Base-by-base conservation (phyloP, 2,888 invertebrate genomes). In the Leptinotarsa tumamoca region DNA sequence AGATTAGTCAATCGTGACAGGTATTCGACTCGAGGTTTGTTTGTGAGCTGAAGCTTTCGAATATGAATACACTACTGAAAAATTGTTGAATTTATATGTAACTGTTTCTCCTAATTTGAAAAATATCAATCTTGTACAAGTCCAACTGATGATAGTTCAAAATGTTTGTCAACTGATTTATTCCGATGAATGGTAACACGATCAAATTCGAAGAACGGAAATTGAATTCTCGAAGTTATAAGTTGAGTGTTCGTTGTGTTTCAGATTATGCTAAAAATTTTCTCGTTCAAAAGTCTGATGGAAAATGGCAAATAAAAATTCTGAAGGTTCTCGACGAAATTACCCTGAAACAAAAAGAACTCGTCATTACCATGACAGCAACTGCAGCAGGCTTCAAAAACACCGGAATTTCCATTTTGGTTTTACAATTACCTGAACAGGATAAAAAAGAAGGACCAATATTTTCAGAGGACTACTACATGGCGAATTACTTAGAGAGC, bases 381-480 rank as follows among this genome's bases (percentile, higher is more conserved):
- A 17, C 17, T 17, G 52, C 17, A 52, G n/a, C 7, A 15, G n/a
- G 52, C n/a, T 52, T 52, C 52, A 52, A 52, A 17, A 52, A 52
- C 15, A 52, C 17, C 7, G 52, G 52, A 17, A n/a, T 52, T 4
- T 52, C 52, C 14, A n/a, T 52, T 52, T 52, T 52, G 52, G 7
- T 52, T 52, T 4, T 52, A 52, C 15, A 52, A 17, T 14, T 52
- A n/a, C 52, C 52, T 15, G 52, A n/a, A 52, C 4, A 52, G 4
- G 52, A n/a, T 4, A 52, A 52, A 52, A 4, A 15, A 17, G 13
- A 67, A 72, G 70, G 66, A n/a, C 78, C 81, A 13, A 43, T 70
- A 73, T 84, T 84, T 74, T 72, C 73, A 27, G 67, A 79, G 21
- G 49, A 73, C 23, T 74, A 71, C 54, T 84, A 83, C 69, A 72